Percentiles rank a stretch among this genome's conserved stretches.
phyloP scores from a whole-genome alignment of 2,113 vertebrate species.

The Ptilonorhynchus violaceus region DNA sequence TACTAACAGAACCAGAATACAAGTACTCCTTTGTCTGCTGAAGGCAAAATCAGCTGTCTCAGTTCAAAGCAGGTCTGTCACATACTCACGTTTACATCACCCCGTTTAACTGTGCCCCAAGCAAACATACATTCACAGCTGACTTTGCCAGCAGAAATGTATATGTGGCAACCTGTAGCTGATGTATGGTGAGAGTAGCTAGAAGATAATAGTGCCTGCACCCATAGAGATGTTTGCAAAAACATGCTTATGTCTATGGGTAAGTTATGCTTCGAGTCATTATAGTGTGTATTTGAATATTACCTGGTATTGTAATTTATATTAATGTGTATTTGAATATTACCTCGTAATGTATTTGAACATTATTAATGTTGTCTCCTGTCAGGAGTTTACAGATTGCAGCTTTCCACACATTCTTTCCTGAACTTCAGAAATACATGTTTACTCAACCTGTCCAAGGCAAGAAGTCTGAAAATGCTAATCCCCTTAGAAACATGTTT shows the following conservation, averaged over 20 bases:
- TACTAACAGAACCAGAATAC: not conserved
- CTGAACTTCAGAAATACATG: not conserved
- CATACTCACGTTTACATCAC: not conserved
- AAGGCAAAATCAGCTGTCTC: not conserved
- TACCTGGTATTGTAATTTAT: too few species aligned
- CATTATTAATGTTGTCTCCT: not conserved
- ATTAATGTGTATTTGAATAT: not conserved
- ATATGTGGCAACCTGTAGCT: not conserved
- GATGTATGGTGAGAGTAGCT: not conserved
- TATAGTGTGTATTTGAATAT: not conserved
- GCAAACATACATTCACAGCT: not conserved
- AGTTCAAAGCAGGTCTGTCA: not conserved
- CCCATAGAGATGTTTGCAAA: not conserved
- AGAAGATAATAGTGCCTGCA: not conserved
- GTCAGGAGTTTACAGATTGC: not conserved
- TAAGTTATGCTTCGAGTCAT: not conserved
- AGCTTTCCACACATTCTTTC: not conserved
- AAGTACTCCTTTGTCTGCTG: not conserved
- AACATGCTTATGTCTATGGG: not conserved
- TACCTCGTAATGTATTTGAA: too few species aligned
- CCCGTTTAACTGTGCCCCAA: not conserved
- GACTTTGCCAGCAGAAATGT: not conserved
- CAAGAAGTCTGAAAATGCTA: slow-evolving; percentile 9
- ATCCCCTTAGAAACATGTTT: slow-evolving; percentile 18
- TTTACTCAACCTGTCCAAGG: not conserved